Percentiles rank a stretch among this genome's conserved stretches.
phyloP scores from a whole-genome alignment of 2,797 vertebrate genomes.

The Bryconaethiops microstoma region DNA sequence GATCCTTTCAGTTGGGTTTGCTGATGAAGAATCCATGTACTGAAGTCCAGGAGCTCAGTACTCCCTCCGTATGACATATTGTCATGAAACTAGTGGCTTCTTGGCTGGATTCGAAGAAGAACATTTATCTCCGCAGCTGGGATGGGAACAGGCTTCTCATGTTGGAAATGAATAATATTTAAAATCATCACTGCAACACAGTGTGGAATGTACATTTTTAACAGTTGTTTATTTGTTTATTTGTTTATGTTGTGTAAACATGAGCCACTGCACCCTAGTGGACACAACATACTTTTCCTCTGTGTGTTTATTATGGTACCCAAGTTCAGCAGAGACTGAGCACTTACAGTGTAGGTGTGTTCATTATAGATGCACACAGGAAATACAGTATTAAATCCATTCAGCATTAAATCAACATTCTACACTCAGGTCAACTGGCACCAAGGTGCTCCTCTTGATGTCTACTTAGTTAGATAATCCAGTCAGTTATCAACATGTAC shows the following conservation, averaged over 20 bases:
- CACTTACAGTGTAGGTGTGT: neutral
- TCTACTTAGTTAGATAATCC: too few species aligned
- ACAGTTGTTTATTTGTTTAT: too few species aligned
- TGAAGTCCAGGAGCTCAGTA: constrained; percentile 76
- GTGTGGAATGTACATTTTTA: neutral
- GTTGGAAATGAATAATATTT: neutral
- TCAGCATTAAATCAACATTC: too few species aligned
- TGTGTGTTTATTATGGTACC: neutral
- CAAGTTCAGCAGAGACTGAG: neutral
- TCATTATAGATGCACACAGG: too few species aligned
- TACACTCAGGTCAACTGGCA: too few species aligned
- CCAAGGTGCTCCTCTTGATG: too few species aligned
- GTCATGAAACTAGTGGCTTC: constrained; percentile 65
- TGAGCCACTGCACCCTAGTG: neutral
- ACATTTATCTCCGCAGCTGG: constrained; percentile 34
- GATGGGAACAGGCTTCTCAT: constrained; percentile 39
- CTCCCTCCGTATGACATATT: constrained; percentile 77
- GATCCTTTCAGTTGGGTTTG: constrained; percentile 69
- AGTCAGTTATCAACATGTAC: too few species aligned
- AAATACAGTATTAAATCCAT: too few species aligned
- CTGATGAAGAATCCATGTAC: constrained; percentile 75
- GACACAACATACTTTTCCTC: neutral
- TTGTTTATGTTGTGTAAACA: too few species aligned
- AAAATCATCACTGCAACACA: constrained; percentile 31
- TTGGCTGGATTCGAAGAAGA: constrained; percentile 59